Evolutionary conservation across 2,113 vertebrate genomes (phyloP).

Genomic region (Danionella cerebrum): DNA sequence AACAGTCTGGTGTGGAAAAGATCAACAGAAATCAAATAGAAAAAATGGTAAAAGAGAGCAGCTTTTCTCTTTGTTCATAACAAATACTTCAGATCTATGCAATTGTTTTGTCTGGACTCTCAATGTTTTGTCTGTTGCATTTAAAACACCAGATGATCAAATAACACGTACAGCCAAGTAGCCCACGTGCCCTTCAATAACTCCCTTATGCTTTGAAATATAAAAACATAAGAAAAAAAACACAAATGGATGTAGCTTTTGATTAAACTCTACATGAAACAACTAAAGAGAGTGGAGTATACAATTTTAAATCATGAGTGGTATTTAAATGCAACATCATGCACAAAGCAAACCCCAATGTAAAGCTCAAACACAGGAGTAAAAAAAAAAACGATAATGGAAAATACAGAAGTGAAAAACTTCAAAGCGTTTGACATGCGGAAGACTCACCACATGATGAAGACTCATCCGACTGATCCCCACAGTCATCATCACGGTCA

Average conservation of each 20-base stretch:
- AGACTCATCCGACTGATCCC: conserved; percentile 73
- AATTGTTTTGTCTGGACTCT: neutral
- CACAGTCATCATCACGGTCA: conserved; percentile 80
- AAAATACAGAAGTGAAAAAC: neutral
- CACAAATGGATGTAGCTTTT: too few relatives aligned
- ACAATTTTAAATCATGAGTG: too few relatives aligned
- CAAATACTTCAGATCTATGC: neutral
- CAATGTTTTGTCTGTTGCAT: neutral
- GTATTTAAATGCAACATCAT: too few relatives aligned
- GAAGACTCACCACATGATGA: conserved; percentile 71
- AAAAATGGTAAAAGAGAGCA: neutral
- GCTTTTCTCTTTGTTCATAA: neutral
- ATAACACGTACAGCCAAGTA: neutral
- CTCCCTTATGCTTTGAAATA: neutral
- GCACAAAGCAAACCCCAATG: too few relatives aligned
- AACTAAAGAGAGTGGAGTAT: too few relatives aligned
- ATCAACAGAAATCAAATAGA: neutral
- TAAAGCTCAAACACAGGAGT: too few relatives aligned
- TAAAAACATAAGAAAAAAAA: too few relatives aligned
- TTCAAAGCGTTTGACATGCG: neutral
- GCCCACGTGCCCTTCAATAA: neutral
- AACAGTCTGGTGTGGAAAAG: too few relatives aligned
- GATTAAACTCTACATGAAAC: too few relatives aligned
- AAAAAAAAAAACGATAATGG: too few relatives aligned
- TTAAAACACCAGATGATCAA: neutral